Percentiles rank a stretch among this genome's conserved stretches.
phyloP scores from a whole-genome alignment of 2,888 invertebrate species.

The Drosophila acutilabella region DNA sequence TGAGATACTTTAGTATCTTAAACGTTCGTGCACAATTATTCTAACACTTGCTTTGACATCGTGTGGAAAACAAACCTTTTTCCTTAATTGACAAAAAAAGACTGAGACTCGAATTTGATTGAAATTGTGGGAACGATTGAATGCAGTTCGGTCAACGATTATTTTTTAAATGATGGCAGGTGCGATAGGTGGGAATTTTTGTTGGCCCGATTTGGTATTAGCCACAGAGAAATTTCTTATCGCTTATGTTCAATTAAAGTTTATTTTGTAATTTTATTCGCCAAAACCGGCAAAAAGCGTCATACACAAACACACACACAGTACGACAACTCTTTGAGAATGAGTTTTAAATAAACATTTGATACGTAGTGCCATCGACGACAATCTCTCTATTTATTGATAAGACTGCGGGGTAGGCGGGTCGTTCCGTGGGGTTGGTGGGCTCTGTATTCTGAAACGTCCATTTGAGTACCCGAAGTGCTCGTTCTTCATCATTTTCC shows the following conservation, averaged over 20 bases:
- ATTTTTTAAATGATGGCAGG: constrained; percentile 52
- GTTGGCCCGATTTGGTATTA: constrained; percentile 63
- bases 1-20: constrained; percentile 11
- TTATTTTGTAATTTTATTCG: constrained; percentile 72
- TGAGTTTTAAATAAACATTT: constrained; percentile 56
- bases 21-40: neutral
- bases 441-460: constrained; percentile 16
- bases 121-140: constrained; percentile 40
- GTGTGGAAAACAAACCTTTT: constrained; percentile 61
- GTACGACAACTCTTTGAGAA: constrained; percentile 17
- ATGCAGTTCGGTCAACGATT: constrained; percentile 64
- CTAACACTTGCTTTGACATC: neutral
- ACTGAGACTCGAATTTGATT: constrained; percentile 30
- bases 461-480: constrained; percentile 4
- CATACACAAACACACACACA: constrained; percentile 23
- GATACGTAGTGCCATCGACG: constrained; percentile 50
- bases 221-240: constrained; percentile 59
- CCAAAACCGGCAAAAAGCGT: constrained; percentile 59
- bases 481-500: constrained; percentile 19
- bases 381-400: constrained; percentile 65
- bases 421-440: neutral
- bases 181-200: constrained; percentile 20
- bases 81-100: constrained; percentile 60
- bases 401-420: constrained; percentile 47
- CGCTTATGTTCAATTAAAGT: constrained; percentile 66